Evolutionary conservation across 2,113 vertebrate genomes (phyloP).

Genomic region (Pungitius pungitius): DNA sequence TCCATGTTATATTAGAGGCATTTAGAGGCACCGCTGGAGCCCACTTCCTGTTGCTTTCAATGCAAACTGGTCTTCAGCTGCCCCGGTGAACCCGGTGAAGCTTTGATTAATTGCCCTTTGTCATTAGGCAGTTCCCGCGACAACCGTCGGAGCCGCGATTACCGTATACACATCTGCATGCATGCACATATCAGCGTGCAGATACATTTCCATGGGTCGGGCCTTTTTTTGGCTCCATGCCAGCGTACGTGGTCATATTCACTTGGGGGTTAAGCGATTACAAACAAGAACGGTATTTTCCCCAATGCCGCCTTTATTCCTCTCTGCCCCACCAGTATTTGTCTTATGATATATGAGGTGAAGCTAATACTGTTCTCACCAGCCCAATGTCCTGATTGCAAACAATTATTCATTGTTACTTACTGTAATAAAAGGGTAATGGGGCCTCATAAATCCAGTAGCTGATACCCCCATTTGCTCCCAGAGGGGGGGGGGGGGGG

Average conservation of each 20-base stretch:
- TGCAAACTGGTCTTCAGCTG: constrained; percentile 54
- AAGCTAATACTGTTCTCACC: constrained; percentile 73
- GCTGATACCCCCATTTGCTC: constrained; percentile 36
- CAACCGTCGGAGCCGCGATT: constrained; percentile 37
- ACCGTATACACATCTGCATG: constrained; percentile 7
- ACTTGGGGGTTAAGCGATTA: constrained; percentile 69
- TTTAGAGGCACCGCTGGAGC: constrained; percentile 58
- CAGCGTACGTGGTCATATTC: constrained; percentile 41
- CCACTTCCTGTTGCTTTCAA: constrained; percentile 53
- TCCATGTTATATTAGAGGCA: constrained; percentile 56
- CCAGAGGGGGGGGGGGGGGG: constrained; percentile 23
- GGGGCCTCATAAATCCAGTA: constrained; percentile 73
- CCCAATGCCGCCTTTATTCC: constrained; percentile 53
- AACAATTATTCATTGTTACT: constrained; percentile 83
- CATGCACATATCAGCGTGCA: constrained; percentile 1
- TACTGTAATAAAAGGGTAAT: constrained; percentile 82
- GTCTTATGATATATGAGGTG: constrained; percentile 77
- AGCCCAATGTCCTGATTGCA: constrained; percentile 78
- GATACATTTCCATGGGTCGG: not conserved
- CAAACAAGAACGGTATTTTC: constrained; percentile 59
- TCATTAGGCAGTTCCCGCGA: constrained; percentile 65
- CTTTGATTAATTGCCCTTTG: constrained; percentile 79
- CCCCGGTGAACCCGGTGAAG: constrained; percentile 57
- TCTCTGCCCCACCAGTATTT: constrained; percentile 60
- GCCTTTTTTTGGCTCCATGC: constrained; percentile 18